Evolutionary conservation across 2,797 vertebrate species (phyloP), one percentile per base, ranked within the genome.

Genomic region (Paedocypris micromegethes): DNA sequence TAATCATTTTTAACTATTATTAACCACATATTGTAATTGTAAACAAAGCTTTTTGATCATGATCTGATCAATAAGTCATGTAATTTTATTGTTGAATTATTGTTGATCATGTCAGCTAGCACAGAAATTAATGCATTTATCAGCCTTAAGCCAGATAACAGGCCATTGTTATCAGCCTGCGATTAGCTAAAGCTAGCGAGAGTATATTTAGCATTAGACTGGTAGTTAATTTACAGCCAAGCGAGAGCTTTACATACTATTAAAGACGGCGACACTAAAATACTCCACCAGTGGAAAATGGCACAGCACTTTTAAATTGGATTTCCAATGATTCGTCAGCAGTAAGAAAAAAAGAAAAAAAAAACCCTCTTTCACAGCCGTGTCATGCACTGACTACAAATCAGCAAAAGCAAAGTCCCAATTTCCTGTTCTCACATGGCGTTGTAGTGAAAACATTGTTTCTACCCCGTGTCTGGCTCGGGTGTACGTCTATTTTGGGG

Each of bases 401-500:
- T 53, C 50, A 49, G n/a, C 41, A 42, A 64, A 66, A 9, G 4
- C 48, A 9, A 54, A 8, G 43, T n/a, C 3, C 42, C 41, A 49
- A 56, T 62, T 64, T 58, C 45, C 46, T 44, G n/a, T 56, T 55
- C 39, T 76, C 45, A 83, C 76, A 67, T 83, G 64, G 81, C 67
- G 69, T 68, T 68, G 57, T 0, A 50, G 4, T 44, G 59, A 77
- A 75, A 75, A 77, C 55, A 46, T 51, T 71, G 55, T 64, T 68
- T 69, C 58, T 71, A 62, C 58, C 23, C 4, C 59, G 62, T 9
- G n/a, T 58, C 43, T 66, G 53, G 40, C 41, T 49, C 61, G 64
- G 61, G 60, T 68, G 66, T 53, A 45, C 51, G 63, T 74, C 87
- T 89, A 89, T 89, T 90, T 88, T 75, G 72, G 85, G 82, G 84